A percentile compares a stretch with the other conserved stretches of the same genome.
These are phyloP conservation scores for Amblyraja radiata DNA, from an alignment of 2,797 vertebrate genomes.

Conservation along the genomic window DNA sequence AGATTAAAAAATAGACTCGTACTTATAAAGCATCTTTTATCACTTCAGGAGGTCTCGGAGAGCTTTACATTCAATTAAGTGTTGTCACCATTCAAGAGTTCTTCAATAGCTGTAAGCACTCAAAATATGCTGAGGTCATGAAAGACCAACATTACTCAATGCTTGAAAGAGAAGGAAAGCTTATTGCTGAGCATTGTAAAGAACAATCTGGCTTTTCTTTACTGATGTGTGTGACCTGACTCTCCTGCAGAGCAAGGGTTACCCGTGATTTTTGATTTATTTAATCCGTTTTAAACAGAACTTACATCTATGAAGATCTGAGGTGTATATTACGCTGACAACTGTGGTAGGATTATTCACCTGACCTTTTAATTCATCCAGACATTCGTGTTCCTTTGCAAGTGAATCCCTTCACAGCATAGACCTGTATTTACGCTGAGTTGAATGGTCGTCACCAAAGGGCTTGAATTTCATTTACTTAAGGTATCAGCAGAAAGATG, in stretches of 20 bases:
- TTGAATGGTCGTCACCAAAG: neutral
- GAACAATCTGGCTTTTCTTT: neutral
- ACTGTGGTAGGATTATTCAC: neutral
- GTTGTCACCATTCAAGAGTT: neutral
- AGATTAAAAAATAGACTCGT: neutral
- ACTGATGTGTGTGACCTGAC: neutral
- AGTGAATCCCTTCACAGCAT: neutral
- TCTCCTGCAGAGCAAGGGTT: neutral
- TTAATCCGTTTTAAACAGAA: neutral
- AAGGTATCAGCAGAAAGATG: slow-evolving; percentile 3
- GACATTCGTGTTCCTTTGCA: neutral
- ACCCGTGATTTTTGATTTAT: neutral
- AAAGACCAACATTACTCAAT: neutral
- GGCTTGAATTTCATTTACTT: slow-evolving; percentile 28
- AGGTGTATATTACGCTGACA: neutral
- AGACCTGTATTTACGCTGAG: neutral
- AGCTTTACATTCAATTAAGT: too few relatives aligned
- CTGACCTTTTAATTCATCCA: slow-evolving; percentile 3
- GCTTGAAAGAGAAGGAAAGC: neutral
- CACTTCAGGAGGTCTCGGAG: neutral
- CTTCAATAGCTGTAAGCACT: neutral
- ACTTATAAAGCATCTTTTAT: neutral
- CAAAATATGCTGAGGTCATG: neutral
- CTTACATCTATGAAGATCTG: neutral
- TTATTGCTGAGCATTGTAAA: neutral